Conservation (phyloP, 1,140 invertebrate genomes). For the Neodiprion pinetum region DNA sequence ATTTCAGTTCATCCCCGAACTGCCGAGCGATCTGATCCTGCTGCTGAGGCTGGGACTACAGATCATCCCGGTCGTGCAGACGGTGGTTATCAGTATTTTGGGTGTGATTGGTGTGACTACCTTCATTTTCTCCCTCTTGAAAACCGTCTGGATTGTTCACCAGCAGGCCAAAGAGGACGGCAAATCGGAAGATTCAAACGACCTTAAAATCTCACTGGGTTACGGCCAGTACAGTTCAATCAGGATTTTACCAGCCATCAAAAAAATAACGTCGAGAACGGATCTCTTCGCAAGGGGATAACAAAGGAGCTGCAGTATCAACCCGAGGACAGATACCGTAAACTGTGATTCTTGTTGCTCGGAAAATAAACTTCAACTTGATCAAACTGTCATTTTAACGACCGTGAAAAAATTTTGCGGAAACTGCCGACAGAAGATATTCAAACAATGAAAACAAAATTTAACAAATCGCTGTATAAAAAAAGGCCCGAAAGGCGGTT, state of each 20-base stretch:
- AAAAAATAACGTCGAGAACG: slow-evolving; percentile 53
- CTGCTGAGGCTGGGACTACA: slow-evolving; percentile 36
- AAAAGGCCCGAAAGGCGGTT: too few species aligned
- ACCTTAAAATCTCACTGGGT: slow-evolving; percentile 53
- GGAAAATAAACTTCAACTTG: neutral
- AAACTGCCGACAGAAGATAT: too few species aligned
- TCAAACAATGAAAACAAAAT: too few species aligned
- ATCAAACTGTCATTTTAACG: neutral
- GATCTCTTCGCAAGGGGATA: slow-evolving; percentile 40
- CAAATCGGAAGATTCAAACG: slow-evolving; percentile 43
- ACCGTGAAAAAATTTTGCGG: neutral
- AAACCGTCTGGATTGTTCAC: slow-evolving; percentile 44
- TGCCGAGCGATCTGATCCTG: slow-evolving; percentile 35
- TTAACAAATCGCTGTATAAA: too few species aligned
- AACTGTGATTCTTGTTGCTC: neutral
- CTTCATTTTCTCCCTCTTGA: slow-evolving; percentile 40
- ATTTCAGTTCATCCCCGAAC: slow-evolving; percentile 38
- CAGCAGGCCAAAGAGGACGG: slow-evolving; percentile 39
- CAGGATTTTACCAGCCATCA: slow-evolving; percentile 52
- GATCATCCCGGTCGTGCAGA: slow-evolving; percentile 42
- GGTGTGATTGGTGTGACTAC: slow-evolving; percentile 39
- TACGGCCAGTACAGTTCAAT: slow-evolving; percentile 56
- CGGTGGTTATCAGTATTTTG: slow-evolving; percentile 39
- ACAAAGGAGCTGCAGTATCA: too few species aligned
- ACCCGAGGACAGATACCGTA: too few species aligned